phyloP scores from a whole-genome alignment of 2,113 vertebrate species.

The Phyllopteryx taeniolatus region DNA sequence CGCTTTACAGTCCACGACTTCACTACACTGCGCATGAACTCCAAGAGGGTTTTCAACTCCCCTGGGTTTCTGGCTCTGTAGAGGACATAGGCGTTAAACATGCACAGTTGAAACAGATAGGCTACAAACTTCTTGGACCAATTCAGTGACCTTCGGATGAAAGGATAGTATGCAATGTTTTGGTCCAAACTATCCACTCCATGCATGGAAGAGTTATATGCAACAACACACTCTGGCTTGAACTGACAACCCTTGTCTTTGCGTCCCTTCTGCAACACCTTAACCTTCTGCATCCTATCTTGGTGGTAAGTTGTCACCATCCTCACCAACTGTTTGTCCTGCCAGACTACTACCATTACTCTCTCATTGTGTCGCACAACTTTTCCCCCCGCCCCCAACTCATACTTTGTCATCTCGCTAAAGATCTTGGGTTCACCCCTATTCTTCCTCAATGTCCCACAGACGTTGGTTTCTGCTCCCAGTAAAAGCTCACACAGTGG shows the following conservation, averaged over 20 bases:
- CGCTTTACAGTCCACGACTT: not conserved
- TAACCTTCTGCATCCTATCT: not conserved
- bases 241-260: not conserved
- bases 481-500: slow-evolving; percentile 1
- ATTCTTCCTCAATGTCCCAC: not conserved
- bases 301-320: not conserved
- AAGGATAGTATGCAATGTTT: not conserved
- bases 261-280: not conserved
- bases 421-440: not conserved
- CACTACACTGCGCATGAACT: not conserved
- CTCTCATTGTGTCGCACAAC: not conserved
- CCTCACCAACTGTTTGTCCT: not conserved
- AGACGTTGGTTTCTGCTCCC: not conserved
- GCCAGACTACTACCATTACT: not conserved
- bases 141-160: not conserved
- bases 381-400: not conserved
- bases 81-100: not conserved
- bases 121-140: not conserved
- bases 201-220: not conserved
- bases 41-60: not conserved
- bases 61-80: not conserved
- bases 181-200: not conserved
- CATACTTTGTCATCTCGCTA: not conserved
- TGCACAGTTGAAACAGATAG: not conserved
- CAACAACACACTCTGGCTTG: not conserved